These are phyloP conservation scores for Girardinus metallicus DNA, from an alignment of 2,797 vertebrate genomes.

Conservation along the genomic window DNA sequence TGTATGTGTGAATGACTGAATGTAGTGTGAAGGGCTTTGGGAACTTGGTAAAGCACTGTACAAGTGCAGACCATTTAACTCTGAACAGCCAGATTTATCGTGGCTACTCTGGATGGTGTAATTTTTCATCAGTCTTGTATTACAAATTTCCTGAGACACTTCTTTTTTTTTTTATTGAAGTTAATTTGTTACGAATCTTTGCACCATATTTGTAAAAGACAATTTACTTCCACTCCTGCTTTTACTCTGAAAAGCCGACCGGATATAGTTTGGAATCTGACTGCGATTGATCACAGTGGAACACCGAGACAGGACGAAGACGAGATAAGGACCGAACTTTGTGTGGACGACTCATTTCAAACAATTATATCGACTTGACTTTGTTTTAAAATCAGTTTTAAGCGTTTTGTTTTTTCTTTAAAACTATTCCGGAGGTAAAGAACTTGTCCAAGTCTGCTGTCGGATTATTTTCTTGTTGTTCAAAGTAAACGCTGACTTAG, in stretches of 20 bases:
- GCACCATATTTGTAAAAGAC: too few species aligned
- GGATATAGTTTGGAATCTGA: slow-evolving; percentile 25
- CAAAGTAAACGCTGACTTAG: slow-evolving; percentile 30
- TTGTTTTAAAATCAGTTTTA: fast-evolving
- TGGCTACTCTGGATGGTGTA: too few species aligned
- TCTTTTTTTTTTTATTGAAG: background rate
- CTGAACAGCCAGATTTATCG: too few species aligned
- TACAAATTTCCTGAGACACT: background rate
- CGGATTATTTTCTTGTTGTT: slow-evolving; percentile 6
- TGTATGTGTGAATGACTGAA: too few species aligned
- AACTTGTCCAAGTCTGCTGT: slow-evolving; percentile 24
- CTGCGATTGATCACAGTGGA: background rate
- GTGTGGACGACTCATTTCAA: slow-evolving; percentile 33
- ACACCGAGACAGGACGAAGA: slow-evolving; percentile 47
- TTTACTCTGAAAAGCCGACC: slow-evolving; percentile 57
- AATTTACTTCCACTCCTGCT: background rate
- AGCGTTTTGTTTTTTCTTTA: background rate
- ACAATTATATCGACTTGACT: background rate
- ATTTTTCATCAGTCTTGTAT: too few species aligned
- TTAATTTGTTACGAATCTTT: background rate
- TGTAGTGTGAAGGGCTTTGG: too few species aligned
- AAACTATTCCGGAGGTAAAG: background rate
- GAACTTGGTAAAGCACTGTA: too few species aligned
- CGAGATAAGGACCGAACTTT: slow-evolving; percentile 58
- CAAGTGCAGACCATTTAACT: too few species aligned